Conservation (phyloP, 2,888 invertebrate species). For the Diogma glabrata region DNA sequence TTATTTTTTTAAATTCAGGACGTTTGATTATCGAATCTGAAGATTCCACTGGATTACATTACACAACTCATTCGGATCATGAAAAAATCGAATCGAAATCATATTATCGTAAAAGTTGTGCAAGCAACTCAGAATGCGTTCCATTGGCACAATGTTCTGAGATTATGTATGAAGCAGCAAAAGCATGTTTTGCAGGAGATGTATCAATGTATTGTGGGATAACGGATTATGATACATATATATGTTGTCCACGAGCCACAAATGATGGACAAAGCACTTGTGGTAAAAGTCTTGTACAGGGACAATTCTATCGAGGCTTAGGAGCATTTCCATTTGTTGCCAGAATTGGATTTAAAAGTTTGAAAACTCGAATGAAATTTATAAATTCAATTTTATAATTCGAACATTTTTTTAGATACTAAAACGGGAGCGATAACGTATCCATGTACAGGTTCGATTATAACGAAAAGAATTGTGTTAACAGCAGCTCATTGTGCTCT, state of each 20-base stretch:
- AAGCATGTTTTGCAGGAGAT: slow-evolving; percentile 35
- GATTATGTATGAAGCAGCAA: slow-evolving; percentile 34
- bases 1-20: not conserved
- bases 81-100: not conserved
- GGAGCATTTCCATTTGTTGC: slow-evolving; percentile 69
- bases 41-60: slow-evolving; percentile 7
- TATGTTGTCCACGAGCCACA: slow-evolving; percentile 35
- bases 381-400: not conserved
- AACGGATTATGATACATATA: slow-evolving; percentile 33
- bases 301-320: slow-evolving; percentile 50
- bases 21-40: slow-evolving; percentile 7
- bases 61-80: not conserved
- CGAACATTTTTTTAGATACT: slow-evolving; percentile 40
- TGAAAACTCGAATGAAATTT: slow-evolving; percentile 24
- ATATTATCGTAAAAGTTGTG: slow-evolving; percentile 6
- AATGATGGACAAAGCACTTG: slow-evolving; percentile 42
- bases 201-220: slow-evolving; percentile 34
- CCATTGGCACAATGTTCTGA: slow-evolving; percentile 35
- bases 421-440: slow-evolving; percentile 56
- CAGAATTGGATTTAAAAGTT: slow-evolving; percentile 64
- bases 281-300: slow-evolving; percentile 53
- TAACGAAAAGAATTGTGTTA: slow-evolving; percentile 47
- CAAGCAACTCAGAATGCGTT: slow-evolving; percentile 31
- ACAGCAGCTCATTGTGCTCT: slow-evolving; percentile 72
- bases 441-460: slow-evolving; percentile 65